Base-by-base conservation (phyloP, 2,797 vertebrate species). In the Aphelocoma californica region DNA sequence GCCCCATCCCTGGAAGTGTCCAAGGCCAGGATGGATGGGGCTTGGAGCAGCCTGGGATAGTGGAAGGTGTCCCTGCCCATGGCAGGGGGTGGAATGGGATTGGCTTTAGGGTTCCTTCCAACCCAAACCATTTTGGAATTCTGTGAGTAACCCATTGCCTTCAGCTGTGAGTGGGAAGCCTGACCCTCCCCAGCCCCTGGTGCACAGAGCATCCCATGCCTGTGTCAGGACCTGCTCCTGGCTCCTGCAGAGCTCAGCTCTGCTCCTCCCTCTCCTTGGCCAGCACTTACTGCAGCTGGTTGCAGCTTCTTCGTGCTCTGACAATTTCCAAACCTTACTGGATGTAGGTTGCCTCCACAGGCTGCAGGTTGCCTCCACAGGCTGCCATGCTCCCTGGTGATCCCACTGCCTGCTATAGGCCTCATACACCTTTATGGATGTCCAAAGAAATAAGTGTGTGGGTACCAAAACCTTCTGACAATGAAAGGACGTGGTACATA, bases 1-100 rank as follows among this genome's bases (percentile, higher is more conserved):
- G n/a, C 4, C 23, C 48, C 40, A 12, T 45, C n/a, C 23, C n/a
- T 45, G 48, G 23, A 0, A 62, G 23, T 18, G 28, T 0, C 48
- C 67, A 1, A 38, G 48, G n/a, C 18, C 28, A 54, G 40, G 18
- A 0, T 54, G 38, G 23, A 23, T 0, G 0, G 23, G n/a, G 7
- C 34, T 32, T 3, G 47, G 56, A 31, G 26, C 32, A 60, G 1
- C 17, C 20, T 25, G 26, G 36, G 66, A 18, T 0, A 14, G 14
- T 12, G 32, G 57, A 1, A 71, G 7, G 4, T 18, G 48, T 38
- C 28, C 23, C 28, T 62, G 32, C 28, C 13, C 48, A 23, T 38
- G 80, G 47, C 14, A 14, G 24, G 19, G 20, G 5, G 2, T n/a
- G 8, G 16, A 3, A 14, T 15, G 4, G 1, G 60, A 16, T 34